Evolutionary conservation across 1,140 invertebrate genomes (phyloP).

Genomic region (Microvelia longipes): DNA sequence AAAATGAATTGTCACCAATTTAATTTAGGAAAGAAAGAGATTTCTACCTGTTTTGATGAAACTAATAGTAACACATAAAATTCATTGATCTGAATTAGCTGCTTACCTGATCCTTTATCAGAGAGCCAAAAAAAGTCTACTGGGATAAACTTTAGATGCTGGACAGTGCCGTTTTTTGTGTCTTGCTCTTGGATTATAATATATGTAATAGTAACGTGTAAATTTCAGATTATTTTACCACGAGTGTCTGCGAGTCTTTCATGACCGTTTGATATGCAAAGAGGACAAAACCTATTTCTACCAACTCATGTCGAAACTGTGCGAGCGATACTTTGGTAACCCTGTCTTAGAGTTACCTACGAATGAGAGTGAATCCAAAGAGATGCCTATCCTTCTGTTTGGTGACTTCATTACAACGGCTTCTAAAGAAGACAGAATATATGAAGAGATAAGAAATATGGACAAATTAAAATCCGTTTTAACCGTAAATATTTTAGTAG

Average conservation of each 20-base stretch:
- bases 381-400: slow-evolving; percentile 56
- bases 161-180: too few species aligned
- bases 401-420: slow-evolving; percentile 75
- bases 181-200: too few species aligned
- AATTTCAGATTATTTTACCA: slow-evolving; percentile 65
- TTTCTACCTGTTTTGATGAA: too few species aligned
- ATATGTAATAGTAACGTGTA: too few species aligned
- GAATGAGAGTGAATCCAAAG: slow-evolving; percentile 34
- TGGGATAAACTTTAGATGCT: too few species aligned
- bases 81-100: too few species aligned
- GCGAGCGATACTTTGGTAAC: slow-evolving; percentile 40
- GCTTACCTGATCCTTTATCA: too few species aligned
- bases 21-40: too few species aligned
- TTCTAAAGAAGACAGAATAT: slow-evolving; percentile 55
- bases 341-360: slow-evolving; percentile 48
- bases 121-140: too few species aligned
- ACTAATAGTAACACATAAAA: too few species aligned
- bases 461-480: slow-evolving; percentile 52
- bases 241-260: slow-evolving; percentile 76
- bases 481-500: slow-evolving; percentile 33
- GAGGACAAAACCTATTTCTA: slow-evolving; percentile 68
- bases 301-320: slow-evolving; percentile 47
- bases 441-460: slow-evolving; percentile 67
- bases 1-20: too few species aligned
- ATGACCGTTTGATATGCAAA: slow-evolving; percentile 69